Conservation (phyloP, 2,888 invertebrate species). For the Drosophila sordidula region DNA sequence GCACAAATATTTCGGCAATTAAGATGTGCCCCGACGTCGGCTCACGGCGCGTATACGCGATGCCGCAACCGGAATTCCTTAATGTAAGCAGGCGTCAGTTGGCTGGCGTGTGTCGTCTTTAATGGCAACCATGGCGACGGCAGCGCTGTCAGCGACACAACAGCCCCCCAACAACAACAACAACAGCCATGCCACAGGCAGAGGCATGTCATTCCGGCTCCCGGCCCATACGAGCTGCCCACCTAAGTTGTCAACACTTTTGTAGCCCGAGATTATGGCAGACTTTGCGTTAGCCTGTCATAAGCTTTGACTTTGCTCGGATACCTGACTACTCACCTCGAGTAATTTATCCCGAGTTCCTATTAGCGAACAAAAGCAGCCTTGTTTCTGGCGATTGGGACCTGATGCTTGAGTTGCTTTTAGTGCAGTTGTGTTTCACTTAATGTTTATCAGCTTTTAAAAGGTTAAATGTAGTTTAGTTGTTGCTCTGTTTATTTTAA, state of each 20-base stretch:
- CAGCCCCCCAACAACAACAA: not conserved
- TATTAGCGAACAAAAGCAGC: slow-evolving; percentile 17
- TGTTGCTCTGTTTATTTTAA: no score
- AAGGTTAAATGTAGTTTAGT: no score
- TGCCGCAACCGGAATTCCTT: slow-evolving; percentile 62
- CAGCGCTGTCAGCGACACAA: slow-evolving; percentile 10
- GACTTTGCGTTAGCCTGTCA: slow-evolving; percentile 28
- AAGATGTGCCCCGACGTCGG: slow-evolving; percentile 41
- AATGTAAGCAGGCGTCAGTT: slow-evolving; percentile 76
- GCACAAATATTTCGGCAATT: slow-evolving; percentile 72
- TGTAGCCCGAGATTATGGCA: slow-evolving; percentile 23
- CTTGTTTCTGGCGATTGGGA: not conserved
- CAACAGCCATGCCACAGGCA: slow-evolving; percentile 8
- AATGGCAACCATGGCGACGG: slow-evolving; percentile 70
- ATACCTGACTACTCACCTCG: slow-evolving; percentile 13
- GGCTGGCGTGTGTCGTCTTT: slow-evolving; percentile 74
- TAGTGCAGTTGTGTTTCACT: not conserved
- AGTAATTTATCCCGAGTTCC: slow-evolving; percentile 1
- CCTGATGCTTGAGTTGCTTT: not conserved
- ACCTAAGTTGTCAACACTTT: slow-evolving; percentile 33
- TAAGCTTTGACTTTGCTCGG: slow-evolving; percentile 16
- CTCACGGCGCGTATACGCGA: slow-evolving; percentile 57
- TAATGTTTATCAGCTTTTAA: not conserved
- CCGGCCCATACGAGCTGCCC: slow-evolving; percentile 10
- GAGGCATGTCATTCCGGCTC: slow-evolving; percentile 17